A percentile compares a stretch with the other conserved stretches of the same genome.
phyloP scores from a whole-genome alignment of 2,888 invertebrate genomes.

The Stenolophus ochropezus region DNA sequence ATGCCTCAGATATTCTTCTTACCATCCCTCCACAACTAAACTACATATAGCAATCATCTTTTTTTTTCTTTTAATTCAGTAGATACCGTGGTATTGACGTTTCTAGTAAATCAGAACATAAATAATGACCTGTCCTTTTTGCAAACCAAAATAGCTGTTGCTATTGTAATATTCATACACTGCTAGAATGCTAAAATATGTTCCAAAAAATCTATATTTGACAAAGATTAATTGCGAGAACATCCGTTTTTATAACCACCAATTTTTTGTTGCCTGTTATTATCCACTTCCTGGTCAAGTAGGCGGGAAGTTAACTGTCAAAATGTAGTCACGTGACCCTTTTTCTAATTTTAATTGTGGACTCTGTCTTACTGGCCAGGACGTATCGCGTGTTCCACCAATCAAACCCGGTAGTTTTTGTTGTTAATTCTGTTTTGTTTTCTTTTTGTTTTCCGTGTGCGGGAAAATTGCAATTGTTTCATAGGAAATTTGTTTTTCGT shows the following conservation, averaged over 20 bases:
- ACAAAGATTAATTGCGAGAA: conserved; percentile 1
- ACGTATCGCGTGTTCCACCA: conserved; percentile 12
- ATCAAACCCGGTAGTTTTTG: background rate
- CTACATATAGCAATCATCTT: too few relatives aligned
- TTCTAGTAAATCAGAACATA: too few relatives aligned
- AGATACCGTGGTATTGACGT: too few relatives aligned
- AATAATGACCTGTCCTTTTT: too few relatives aligned
- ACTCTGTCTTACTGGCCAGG: background rate
- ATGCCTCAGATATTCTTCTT: too few relatives aligned
- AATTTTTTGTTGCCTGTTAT: conserved; percentile 6
- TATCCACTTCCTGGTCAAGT: conserved; percentile 13
- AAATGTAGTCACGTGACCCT: conserved; percentile 18
- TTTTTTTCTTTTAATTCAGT: too few relatives aligned
- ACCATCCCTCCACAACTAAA: too few relatives aligned
- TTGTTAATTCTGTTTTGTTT: conserved; percentile 13
- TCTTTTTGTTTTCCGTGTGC: conserved; percentile 11
- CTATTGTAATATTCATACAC: background rate
- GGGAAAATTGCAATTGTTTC: conserved; percentile 37
- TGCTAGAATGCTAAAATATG: background rate
- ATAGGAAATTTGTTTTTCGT: conserved; percentile 30
- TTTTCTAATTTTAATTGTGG: background rate
- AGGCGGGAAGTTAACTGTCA: background rate
- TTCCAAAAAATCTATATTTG: background rate
- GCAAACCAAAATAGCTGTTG: too few relatives aligned
- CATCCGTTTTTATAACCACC: conserved; percentile 1